phyloP scores from a whole-genome alignment of 92 coral and sea anemone species.

The Phenganax stokvisi region DNA sequence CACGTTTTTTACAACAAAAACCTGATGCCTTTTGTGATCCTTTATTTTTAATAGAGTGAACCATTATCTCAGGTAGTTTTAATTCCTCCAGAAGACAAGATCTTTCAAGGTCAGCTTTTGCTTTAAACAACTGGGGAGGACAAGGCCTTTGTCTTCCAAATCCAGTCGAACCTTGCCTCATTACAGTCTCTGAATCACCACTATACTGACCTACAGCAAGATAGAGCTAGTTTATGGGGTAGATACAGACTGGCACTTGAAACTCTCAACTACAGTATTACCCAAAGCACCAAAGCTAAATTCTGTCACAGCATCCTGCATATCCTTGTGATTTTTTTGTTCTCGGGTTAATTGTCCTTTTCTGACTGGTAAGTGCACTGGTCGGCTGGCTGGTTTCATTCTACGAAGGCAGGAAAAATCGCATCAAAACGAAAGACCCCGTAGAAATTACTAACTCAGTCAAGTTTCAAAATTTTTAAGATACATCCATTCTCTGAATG shows the following conservation, averaged over 20 bases:
- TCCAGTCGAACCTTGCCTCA: neutral
- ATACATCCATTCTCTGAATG: too few relatives aligned
- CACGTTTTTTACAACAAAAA: slow-evolving; percentile 28
- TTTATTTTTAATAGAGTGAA: slow-evolving; percentile 40
- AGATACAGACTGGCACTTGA: neutral
- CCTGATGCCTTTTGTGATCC: neutral
- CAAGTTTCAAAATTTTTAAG: too few relatives aligned
- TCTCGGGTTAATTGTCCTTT: slow-evolving; percentile 51
- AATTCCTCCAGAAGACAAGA: slow-evolving; percentile 69
- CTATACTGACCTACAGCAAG: slow-evolving; percentile 4
- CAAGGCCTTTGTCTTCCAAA: neutral
- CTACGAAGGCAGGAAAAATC: slow-evolving; percentile 26
- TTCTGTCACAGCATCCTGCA: slow-evolving; percentile 62
- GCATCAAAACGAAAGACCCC: neutral
- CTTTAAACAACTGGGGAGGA: slow-evolving; percentile 4
- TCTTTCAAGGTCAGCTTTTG: slow-evolving; percentile 41
- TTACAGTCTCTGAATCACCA: neutral
- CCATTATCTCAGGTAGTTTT: slow-evolving; percentile 86
- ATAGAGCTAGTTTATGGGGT: neutral
- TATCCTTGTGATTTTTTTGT: slow-evolving; percentile 48
- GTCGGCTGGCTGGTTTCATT: slow-evolving; percentile 54
- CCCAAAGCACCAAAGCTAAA: slow-evolving; percentile 91
- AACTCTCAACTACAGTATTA: slow-evolving; percentile 23
- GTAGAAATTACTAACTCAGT: neutral
- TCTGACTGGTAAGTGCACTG: slow-evolving; percentile 56